These are phyloP conservation scores for Fulica atra DNA, from an alignment of 2,113 vertebrate species.

Conservation along the genomic window DNA sequence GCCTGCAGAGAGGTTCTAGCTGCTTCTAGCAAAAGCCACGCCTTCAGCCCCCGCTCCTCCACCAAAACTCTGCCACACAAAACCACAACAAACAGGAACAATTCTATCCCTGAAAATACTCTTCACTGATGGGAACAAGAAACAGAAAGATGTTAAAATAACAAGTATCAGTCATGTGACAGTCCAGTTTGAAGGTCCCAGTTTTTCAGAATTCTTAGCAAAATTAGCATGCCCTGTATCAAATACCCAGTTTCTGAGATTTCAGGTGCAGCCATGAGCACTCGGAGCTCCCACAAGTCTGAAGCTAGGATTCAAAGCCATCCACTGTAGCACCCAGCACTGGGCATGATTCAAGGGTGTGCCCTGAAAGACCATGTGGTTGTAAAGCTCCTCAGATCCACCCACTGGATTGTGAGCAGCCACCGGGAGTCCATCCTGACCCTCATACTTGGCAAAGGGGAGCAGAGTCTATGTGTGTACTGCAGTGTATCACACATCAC, in stretches of 20 bases:
- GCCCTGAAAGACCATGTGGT: neutral
- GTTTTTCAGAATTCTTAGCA: neutral
- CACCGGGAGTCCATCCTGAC: neutral
- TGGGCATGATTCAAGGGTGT: neutral
- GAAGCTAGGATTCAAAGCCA: neutral
- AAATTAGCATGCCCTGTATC: neutral
- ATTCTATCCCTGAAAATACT: neutral
- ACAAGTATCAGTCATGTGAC: neutral
- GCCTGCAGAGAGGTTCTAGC: too few species aligned
- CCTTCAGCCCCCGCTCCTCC: too few species aligned
- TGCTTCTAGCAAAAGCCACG: too few species aligned
- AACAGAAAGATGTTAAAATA: neutral
- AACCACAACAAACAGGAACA: neutral
- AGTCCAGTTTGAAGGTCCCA: neutral
- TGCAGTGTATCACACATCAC: neutral
- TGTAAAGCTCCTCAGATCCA: neutral
- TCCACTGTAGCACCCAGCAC: too few species aligned
- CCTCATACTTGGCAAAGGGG: neutral
- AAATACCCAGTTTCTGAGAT: neutral
- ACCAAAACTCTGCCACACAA: too few species aligned
- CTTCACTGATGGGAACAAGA: neutral
- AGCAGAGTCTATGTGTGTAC: neutral
- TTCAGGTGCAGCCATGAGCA: neutral
- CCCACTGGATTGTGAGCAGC: neutral
- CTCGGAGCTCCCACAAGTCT: neutral